Percentiles rank a stretch among this genome's conserved stretches.
Conservation (phyloP, 2,113 vertebrate genomes). For the Neolamprologus modestus region DNA sequence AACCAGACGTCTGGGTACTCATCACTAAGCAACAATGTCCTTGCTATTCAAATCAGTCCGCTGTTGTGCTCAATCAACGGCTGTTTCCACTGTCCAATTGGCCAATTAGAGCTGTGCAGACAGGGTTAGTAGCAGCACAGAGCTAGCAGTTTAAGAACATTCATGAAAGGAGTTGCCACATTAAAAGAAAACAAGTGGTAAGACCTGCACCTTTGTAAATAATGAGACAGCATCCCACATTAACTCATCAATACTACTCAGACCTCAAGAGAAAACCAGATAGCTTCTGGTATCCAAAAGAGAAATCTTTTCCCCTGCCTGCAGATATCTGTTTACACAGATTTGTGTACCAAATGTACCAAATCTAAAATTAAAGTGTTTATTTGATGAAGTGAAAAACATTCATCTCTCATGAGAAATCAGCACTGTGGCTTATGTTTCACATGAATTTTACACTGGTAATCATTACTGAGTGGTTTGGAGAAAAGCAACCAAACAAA, state of each 20-base stretch:
- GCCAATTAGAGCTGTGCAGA: background rate
- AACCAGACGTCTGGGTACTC: background rate
- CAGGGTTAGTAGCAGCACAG: background rate
- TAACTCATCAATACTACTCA: background rate
- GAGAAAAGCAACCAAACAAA: background rate
- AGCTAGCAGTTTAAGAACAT: background rate
- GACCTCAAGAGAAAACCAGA: background rate
- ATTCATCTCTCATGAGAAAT: background rate
- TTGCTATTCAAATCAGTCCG: background rate
- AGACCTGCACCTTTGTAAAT: background rate
- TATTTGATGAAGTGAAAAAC: background rate
- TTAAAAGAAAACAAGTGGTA: background rate
- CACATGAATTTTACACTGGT: background rate
- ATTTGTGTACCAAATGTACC: background rate
- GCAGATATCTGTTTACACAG: background rate
- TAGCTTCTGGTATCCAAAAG: background rate
- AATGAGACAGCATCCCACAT: background rate
- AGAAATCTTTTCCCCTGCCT: background rate
- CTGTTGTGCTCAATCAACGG: background rate
- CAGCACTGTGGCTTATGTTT: background rate
- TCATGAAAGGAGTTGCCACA: background rate
- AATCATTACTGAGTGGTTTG: background rate
- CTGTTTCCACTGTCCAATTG: background rate
- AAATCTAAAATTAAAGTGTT: background rate
- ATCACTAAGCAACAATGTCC: background rate